A percentile compares a stretch with the other conserved stretches of the same genome.
These are phyloP conservation scores for Hoplostethus atlanticus DNA, from an alignment of 2,797 vertebrate species.

Conservation along the genomic window DNA sequence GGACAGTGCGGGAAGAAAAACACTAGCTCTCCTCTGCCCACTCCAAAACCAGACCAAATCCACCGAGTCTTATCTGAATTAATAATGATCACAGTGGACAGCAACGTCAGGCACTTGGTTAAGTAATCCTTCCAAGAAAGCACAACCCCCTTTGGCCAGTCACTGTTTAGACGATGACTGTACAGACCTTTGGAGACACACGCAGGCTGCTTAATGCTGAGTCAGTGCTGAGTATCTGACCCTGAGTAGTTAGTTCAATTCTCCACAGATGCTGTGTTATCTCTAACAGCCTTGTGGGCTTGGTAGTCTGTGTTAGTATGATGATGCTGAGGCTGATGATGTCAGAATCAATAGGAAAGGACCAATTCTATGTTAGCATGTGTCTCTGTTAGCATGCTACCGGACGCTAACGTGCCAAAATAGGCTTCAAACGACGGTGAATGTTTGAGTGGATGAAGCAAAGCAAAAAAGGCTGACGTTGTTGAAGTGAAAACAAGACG, in stretches of 20 bases:
- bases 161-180: slow-evolving; percentile 58
- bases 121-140: slow-evolving; percentile 45
- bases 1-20: slow-evolving; percentile 28
- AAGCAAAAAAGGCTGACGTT: too few species aligned
- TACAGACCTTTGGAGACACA: slow-evolving; percentile 45
- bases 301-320: not conserved
- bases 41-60: slow-evolving; percentile 47
- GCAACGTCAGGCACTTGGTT: slow-evolving; percentile 13
- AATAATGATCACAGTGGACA: slow-evolving; percentile 48
- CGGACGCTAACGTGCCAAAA: too few species aligned
- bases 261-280: not conserved
- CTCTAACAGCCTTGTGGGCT: not conserved
- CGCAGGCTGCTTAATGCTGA: slow-evolving; percentile 49
- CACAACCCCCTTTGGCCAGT: slow-evolving; percentile 32
- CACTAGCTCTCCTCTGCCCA: not conserved
- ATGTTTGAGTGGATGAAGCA: too few species aligned
- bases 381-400: too few species aligned
- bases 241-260: not conserved
- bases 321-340: not conserved
- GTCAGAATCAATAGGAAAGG: not conserved
- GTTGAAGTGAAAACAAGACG: too few species aligned
- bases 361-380: too few species aligned
- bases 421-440: too few species aligned
- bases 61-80: slow-evolving; percentile 51
- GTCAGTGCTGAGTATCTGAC: slow-evolving; percentile 28